Conservation (phyloP, 1,140 invertebrate species). For the Calephelis nemesis region DNA sequence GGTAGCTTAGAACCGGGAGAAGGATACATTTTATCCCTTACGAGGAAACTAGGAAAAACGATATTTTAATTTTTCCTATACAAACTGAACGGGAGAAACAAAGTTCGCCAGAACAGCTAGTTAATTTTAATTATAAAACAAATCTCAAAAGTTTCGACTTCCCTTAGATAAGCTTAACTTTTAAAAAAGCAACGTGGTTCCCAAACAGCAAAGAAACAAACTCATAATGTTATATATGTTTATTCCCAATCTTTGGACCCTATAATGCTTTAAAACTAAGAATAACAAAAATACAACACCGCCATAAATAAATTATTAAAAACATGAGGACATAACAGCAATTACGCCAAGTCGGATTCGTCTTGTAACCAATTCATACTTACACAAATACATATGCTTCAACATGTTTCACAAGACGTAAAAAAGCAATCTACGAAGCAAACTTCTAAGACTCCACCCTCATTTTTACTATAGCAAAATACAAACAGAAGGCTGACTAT, state of each 20-base stretch:
- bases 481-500: conserved; percentile 5
- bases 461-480: conserved; percentile 20
- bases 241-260: conserved; percentile 81
- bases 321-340: conserved; percentile 52
- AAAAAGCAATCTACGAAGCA: conserved; percentile 70
- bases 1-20: too few species aligned
- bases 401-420: conserved; percentile 61
- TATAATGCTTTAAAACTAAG: conserved; percentile 80
- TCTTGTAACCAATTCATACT: conserved; percentile 45
- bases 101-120: too few species aligned
- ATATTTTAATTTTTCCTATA: too few species aligned
- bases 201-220: conserved; percentile 59
- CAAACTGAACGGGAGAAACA: too few species aligned
- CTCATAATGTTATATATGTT: conserved; percentile 76
- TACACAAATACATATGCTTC: conserved; percentile 13
- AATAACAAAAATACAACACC: conserved; percentile 79
- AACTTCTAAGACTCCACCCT: conserved; percentile 65
- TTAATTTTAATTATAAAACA: too few species aligned
- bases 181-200: not conserved
- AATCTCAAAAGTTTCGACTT: too few species aligned
- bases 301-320: conserved; percentile 59
- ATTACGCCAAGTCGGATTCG: conserved; percentile 40
- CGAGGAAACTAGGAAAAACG: too few species aligned
- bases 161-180: too few species aligned
- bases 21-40: too few species aligned